Evolutionary conservation across 1,140 invertebrate species (phyloP), one percentile per base, ranked within the genome.

Genomic region (Protaetia brevitarsis): DNA sequence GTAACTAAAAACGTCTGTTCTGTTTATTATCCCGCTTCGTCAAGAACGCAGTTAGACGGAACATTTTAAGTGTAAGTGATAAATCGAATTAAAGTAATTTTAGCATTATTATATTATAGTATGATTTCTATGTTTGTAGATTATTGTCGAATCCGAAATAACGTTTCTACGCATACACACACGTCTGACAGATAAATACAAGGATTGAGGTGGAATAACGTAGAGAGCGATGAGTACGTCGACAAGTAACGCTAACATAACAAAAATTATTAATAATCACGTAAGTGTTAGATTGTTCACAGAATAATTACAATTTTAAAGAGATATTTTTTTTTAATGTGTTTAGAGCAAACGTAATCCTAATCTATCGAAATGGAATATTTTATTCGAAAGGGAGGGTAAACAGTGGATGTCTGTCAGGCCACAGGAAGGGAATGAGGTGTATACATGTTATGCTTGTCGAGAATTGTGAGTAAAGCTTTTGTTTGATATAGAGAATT

Each of bases 361-460:
- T 27, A 62, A 66, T 28, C 3, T 64, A 3, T 34, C 69, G 37
- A 75, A 75, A 68, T 76, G 72, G 72, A 66, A 75, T 58, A 66
- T 71, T 11, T 11, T 76, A 19, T 76, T 76, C 68, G 72, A 72
- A 31, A 68, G 71, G 28, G 58, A 60, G 21, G 21, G 30, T 23
- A 59, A 31, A 23, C 31, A 70, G 65, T 77, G 75, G 75, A 77
- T 77, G 10, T 71, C 71, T 16, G 73, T 73, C 31, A 73, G 71
- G 31, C 74, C 75, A n/a, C 60, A 71, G 19, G 37, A 72, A 19
- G 75, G 73, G 10, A 23, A 67, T n/a, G 63, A 68, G n/a, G 72
- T 76, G 7, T 77, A 77, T 62, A 61, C 70, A 7, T 77, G 75
- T 66, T 77, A 77, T 64, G 69, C 75, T 2, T 77, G 75, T 56